Base-by-base conservation (phyloP, 2,797 vertebrate species). In the Leuciscus waleckii region DNA sequence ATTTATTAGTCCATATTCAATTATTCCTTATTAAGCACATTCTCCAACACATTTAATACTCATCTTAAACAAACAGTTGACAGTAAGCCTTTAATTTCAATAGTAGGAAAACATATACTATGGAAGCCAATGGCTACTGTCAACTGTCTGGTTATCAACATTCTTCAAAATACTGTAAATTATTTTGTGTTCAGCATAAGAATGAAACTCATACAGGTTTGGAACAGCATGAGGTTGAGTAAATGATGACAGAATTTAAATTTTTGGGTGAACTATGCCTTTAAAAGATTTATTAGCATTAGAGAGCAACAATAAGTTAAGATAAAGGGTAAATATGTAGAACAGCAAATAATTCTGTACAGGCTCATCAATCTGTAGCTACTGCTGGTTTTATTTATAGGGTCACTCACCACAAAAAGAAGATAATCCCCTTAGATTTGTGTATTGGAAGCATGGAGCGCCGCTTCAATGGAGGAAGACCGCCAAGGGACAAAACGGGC, bases 401-500 rank as follows among this genome's bases (percentile, higher is more conserved):
- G 91, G 87, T 92, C 91, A 92, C 89, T 92, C 90, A 88, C 87
- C 85, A 74, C 87, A 83, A 92, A 90, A 77, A 89, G 92, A 91
- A 87, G 88, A 90, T 89, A 92, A 90, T 86, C 86, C 86, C 86
- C 86, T 89, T 90, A 89, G 82, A 89, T 87, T 83, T 92, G 86
- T 93, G 91, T 85, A 85, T 90, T 78, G 75, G 85, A 87, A 91
- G 79, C 79, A 90, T 87, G 88, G 85, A 88, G 84, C 82, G 82
- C 82, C 89, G 92, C 91, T 82, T 93, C 93, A 94, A 95, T 93
- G 91, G 92, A 93, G 88, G 83, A 91, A 87, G 89, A 90, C 92
- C 93, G 93, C 93, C 93, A 94, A 92, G 91, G 90, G 91, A 90
- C 92, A 89, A 93, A 93, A 93, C 88, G 91, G 91, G 91, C 92